Percentiles rank a stretch among this genome's conserved stretches.
These are phyloP conservation scores for Cenopis cana DNA, from an alignment of 2,888 invertebrate genomes.

Conservation along the genomic window DNA sequence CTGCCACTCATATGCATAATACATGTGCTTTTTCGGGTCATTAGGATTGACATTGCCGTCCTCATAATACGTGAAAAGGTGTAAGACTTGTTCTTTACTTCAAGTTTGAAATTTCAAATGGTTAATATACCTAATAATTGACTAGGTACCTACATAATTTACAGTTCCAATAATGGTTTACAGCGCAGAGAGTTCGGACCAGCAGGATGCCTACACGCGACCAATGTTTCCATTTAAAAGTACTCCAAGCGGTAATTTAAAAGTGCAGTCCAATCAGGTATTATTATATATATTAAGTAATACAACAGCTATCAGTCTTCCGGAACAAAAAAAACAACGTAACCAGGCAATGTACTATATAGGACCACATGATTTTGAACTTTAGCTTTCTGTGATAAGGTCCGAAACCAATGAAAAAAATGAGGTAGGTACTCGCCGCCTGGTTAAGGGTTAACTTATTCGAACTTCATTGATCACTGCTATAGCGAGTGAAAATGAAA, in stretches of 20 bases:
- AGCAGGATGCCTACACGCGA: slow-evolving; percentile 60
- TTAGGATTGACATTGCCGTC: neutral
- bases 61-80: too few relatives aligned
- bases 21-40: neutral
- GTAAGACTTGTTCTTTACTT: too few relatives aligned
- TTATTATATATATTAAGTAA: neutral
- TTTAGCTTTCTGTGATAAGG: too few relatives aligned
- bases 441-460: too few relatives aligned
- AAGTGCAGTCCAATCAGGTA: slow-evolving; percentile 89
- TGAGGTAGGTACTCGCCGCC: too few relatives aligned
- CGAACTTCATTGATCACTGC: neutral
- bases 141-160: too few relatives aligned
- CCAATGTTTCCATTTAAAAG: slow-evolving; percentile 87
- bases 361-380: too few relatives aligned
- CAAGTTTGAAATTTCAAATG: too few relatives aligned
- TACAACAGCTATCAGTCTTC: neutral
- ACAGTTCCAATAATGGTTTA: slow-evolving; percentile 30
- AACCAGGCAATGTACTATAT: too few relatives aligned
- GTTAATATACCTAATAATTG: too few relatives aligned
- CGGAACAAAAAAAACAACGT: neutral
- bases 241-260: slow-evolving; percentile 89
- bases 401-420: too few relatives aligned
- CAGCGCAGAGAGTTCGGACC: slow-evolving; percentile 67
- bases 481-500: neutral
- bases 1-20: neutral